Evolutionary conservation across 92 coral and sea anemone genomes (phyloP).

Genomic region (Pocillopora grandis): DNA sequence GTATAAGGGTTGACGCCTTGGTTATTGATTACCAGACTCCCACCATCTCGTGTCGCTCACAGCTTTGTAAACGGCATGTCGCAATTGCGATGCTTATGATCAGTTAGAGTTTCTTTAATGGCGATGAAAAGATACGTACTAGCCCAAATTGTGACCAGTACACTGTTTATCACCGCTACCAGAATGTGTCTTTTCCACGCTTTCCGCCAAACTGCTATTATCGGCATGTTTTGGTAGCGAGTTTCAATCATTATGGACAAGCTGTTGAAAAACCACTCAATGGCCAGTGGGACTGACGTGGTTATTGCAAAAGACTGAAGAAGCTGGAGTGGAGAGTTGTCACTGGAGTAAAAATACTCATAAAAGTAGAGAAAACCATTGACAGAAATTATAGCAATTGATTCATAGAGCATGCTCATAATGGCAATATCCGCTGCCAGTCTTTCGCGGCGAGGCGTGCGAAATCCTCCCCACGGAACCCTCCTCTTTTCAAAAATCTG

Average conservation of each 20-base stretch:
- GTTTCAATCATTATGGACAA: constrained; percentile 28
- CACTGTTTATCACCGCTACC: constrained; percentile 18
- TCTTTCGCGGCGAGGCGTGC: constrained; percentile 40
- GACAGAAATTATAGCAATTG: constrained; percentile 16
- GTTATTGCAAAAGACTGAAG: constrained; percentile 8
- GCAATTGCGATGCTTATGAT: neutral
- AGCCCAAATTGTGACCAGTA: neutral
- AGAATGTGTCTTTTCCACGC: constrained; percentile 13
- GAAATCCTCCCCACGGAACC: constrained; percentile 36
- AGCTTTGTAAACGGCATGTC: constrained; percentile 4
- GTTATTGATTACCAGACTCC: neutral
- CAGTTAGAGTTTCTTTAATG: neutral
- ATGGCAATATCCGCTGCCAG: constrained; percentile 24
- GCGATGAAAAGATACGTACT: constrained; percentile 1
- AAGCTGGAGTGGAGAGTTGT: neutral
- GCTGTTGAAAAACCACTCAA: constrained; percentile 38
- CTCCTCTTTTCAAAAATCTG: constrained; percentile 6
- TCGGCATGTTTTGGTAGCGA: constrained; percentile 34
- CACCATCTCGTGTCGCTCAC: neutral
- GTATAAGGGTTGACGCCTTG: no score
- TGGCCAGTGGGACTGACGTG: constrained; percentile 7
- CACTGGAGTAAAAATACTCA: constrained; percentile 23
- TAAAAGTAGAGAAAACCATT: constrained; percentile 22
- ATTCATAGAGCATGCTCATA: constrained; percentile 32
- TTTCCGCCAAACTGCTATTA: constrained; percentile 26